Evolutionary conservation across 1,140 invertebrate species (phyloP).

Genomic region (Dinothrombium tinctorium): DNA sequence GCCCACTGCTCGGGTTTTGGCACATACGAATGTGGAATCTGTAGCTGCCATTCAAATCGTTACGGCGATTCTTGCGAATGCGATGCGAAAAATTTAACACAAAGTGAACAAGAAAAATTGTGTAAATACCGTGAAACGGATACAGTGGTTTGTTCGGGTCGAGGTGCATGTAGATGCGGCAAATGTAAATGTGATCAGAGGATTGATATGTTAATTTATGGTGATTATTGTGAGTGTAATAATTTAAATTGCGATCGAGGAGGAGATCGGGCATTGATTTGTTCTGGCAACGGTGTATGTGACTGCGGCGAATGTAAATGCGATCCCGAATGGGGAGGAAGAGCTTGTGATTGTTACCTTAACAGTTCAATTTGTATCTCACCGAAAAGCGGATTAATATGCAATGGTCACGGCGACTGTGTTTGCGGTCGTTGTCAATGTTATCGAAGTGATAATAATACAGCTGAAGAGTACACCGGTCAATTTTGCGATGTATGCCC

Average conservation of each 20-base stretch:
- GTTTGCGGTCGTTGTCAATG: conserved; percentile 74
- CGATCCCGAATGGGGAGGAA: conserved; percentile 32
- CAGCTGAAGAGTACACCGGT: neutral
- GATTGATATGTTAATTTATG: conserved; percentile 28
- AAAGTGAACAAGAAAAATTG: neutral
- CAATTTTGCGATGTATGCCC: conserved; percentile 75
- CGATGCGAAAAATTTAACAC: conserved; percentile 21
- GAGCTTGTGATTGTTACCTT: conserved; percentile 51
- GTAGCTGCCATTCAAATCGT: conserved; percentile 45
- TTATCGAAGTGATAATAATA: conserved; percentile 1
- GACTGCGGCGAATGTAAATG: conserved; percentile 29
- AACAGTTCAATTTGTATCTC: conserved; percentile 46
- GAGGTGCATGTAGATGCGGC: neutral
- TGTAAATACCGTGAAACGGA: neutral
- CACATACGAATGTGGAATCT: conserved; percentile 53
- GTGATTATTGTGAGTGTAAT: conserved; percentile 74
- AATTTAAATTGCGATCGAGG: conserved; percentile 74
- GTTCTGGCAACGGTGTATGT: conserved; percentile 32
- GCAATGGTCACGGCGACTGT: conserved; percentile 46
- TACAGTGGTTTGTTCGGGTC: neutral
- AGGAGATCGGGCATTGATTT: neutral
- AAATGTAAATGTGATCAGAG: neutral
- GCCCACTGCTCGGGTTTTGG: conserved; percentile 17
- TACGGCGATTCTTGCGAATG: conserved; percentile 73
- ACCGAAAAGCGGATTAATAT: conserved; percentile 33